phyloP scores from a whole-genome alignment of 2,797 vertebrate genomes.

The Eurystomus glaucurus region DNA sequence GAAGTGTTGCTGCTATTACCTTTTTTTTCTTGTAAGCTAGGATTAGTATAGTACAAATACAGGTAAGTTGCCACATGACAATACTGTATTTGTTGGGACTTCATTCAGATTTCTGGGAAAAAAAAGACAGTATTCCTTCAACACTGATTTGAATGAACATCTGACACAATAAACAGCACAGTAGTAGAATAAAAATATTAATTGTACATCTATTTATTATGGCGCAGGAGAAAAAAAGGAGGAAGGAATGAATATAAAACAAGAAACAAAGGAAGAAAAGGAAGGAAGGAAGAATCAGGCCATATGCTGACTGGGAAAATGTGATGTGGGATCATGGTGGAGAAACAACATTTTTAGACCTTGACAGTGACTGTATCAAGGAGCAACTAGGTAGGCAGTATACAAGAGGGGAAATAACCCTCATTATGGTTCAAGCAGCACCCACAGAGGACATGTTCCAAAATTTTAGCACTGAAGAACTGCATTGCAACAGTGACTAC shows the following conservation, averaged over 20 bases:
- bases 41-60: constrained; percentile 78
- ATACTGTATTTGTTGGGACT: constrained; percentile 73
- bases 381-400: neutral
- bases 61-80: constrained; percentile 71
- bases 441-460: neutral
- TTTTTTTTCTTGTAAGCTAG: constrained; percentile 78
- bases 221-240: neutral
- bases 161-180: neutral
- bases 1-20: constrained; percentile 75
- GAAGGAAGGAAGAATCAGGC: neutral
- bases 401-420: neutral
- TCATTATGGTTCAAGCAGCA: neutral
- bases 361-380: neutral
- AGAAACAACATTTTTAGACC: neutral
- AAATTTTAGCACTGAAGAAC: neutral
- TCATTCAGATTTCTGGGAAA: constrained; percentile 70
- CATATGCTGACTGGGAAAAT: neutral
- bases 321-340: neutral
- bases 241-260: neutral
- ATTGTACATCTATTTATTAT: neutral
- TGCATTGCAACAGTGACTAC: neutral
- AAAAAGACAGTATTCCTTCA: constrained; percentile 61
- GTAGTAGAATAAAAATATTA: neutral
- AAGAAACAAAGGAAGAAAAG: neutral
- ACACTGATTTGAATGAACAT: neutral